These are phyloP conservation scores for Selenia dentaria DNA, from an alignment of 2,888 invertebrate species.

Conservation along the genomic window DNA sequence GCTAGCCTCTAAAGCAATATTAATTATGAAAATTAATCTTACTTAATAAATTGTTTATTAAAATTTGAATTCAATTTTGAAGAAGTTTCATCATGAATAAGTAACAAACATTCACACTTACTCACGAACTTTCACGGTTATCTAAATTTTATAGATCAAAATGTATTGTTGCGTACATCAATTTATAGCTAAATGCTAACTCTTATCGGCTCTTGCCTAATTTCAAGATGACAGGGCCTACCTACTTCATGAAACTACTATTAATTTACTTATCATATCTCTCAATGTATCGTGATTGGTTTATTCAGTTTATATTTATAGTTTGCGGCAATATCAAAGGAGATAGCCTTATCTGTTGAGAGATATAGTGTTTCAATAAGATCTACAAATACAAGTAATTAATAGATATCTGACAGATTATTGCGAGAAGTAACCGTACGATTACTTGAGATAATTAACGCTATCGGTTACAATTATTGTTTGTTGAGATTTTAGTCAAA, in stretches of 20 bases:
- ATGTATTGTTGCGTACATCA: no score
- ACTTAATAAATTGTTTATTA: no score
- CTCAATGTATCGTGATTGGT: conserved; percentile 18
- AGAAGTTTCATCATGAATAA: no score
- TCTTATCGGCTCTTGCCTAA: conserved; percentile 37
- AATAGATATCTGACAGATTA: conserved; percentile 17
- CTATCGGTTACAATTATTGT: no score
- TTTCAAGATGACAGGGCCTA: conserved; percentile 37
- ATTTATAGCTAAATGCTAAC: no score
- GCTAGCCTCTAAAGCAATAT: no score
- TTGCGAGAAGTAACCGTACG: conserved; percentile 6
- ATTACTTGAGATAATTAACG: conserved; percentile 5
- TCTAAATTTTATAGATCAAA: no score
- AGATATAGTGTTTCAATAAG: conserved; percentile 10
- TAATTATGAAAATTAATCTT: no score
- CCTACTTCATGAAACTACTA: conserved; percentile 22
- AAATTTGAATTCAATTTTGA: no score
- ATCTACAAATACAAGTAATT: conserved; percentile 15
- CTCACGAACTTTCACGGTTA: no score
- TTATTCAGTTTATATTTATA: conserved; percentile 37
- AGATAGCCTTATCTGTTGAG: conserved; percentile 11
- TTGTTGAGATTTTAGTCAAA: no score
- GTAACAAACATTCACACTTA: no score
- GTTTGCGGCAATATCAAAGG: conserved; percentile 30
- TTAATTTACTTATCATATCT: conserved; percentile 24